Conservation (phyloP, 2,113 vertebrate genomes). For the Brachirus orientalis region DNA sequence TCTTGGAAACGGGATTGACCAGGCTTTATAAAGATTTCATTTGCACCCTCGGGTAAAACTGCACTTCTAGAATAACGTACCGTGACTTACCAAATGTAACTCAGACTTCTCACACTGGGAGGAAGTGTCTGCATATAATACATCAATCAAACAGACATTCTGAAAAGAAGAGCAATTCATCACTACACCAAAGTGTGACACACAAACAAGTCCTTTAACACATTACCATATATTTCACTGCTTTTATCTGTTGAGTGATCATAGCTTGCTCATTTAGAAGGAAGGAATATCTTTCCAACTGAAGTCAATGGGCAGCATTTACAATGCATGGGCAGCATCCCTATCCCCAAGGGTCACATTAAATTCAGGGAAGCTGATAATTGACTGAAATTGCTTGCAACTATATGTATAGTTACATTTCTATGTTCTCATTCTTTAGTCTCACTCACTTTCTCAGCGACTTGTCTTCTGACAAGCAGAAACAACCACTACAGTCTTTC, state of each 20-base stretch:
- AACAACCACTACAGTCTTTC: conserved; percentile 10
- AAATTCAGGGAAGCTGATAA: conserved; percentile 72
- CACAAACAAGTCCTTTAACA: conserved; percentile 17
- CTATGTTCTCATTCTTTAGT: conserved; percentile 30
- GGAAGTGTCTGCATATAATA: not conserved
- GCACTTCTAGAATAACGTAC: conserved; percentile 17
- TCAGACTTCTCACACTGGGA: not conserved
- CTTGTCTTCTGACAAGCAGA: conserved; percentile 11
- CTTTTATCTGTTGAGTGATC: conserved; percentile 27
- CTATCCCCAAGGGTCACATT: conserved; percentile 73
- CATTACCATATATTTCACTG: not conserved
- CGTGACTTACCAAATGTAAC: conserved; percentile 38
- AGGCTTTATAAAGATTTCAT: conserved; percentile 37
- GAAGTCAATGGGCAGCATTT: conserved; percentile 57
- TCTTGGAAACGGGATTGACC: conserved; percentile 35
- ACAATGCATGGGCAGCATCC: conserved; percentile 62
- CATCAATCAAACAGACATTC: not conserved
- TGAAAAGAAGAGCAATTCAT: not conserved
- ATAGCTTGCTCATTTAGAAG: conserved; percentile 5
- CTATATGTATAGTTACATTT: conserved; percentile 49
- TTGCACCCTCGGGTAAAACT: conserved; percentile 31
- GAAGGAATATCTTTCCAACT: conserved; percentile 10
- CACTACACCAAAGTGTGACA: not conserved
- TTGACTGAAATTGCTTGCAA: conserved; percentile 67
- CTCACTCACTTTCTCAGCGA: conserved; percentile 17